These are phyloP conservation scores for Pangasius sanitwongsei DNA, from an alignment of 2,797 vertebrate genomes.

Conservation along the genomic window DNA sequence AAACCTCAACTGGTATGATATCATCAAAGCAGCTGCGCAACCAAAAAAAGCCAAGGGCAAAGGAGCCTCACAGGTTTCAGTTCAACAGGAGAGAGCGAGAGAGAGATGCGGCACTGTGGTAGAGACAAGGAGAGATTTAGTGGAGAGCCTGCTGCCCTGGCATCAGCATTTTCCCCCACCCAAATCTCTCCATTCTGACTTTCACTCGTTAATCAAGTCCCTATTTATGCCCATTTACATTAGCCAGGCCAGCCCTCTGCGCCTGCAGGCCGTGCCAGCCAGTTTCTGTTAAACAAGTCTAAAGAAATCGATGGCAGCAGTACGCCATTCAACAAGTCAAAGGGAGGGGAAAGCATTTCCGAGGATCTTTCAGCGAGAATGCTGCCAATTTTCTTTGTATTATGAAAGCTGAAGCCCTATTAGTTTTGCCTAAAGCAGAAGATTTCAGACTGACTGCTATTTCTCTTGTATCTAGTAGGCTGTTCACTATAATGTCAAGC, in stretches of 20 bases:
- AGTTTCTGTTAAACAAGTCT: slow-evolving; percentile 61
- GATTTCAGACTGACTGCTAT: slow-evolving; percentile 1
- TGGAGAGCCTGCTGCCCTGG: slow-evolving; percentile 58
- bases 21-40: slow-evolving; percentile 14
- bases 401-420: slow-evolving; percentile 22
- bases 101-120: slow-evolving; percentile 44
- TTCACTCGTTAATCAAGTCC: slow-evolving; percentile 72
- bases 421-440: slow-evolving; percentile 9
- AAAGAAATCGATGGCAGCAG: slow-evolving; percentile 28
- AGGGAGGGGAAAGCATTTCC: background rate
- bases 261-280: slow-evolving; percentile 47
- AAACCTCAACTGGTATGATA: slow-evolving; percentile 17
- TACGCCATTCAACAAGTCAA: slow-evolving; percentile 51
- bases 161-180: slow-evolving; percentile 69
- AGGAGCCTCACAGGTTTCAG: background rate
- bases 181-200: slow-evolving; percentile 67
- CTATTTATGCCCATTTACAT: slow-evolving; percentile 61
- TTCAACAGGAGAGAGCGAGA: slow-evolving; percentile 3
- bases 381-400: slow-evolving; percentile 29
- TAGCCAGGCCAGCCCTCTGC: slow-evolving; percentile 61
- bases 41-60: background rate
- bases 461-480: too few species aligned
- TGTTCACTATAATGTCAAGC: background rate
- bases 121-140: slow-evolving; percentile 41
- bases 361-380: slow-evolving; percentile 43